A percentile compares a stretch with the other conserved stretches of the same genome.
phyloP scores from a whole-genome alignment of 2,113 vertebrate species.

The Aramus guarauna region DNA sequence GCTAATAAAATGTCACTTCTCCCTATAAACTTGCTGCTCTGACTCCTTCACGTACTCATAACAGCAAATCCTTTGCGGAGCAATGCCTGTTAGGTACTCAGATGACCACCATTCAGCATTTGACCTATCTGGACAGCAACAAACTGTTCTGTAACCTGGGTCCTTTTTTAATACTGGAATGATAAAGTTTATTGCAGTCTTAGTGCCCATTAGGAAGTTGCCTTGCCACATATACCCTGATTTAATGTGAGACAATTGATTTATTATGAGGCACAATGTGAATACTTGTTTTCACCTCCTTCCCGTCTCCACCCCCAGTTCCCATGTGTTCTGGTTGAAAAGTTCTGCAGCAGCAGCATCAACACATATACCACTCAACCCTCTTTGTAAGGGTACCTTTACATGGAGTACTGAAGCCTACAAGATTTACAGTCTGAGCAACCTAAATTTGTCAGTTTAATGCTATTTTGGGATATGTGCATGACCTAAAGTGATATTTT shows the following conservation, averaged over 20 bases:
- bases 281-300: conserved; percentile 25
- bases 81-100: neutral
- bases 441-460: neutral
- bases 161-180: neutral
- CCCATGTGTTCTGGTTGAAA: neutral
- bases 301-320: neutral
- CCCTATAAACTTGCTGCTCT: neutral
- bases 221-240: neutral
- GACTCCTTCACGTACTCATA: neutral
- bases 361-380: neutral
- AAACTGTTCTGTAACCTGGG: neutral
- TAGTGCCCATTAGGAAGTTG: neutral
- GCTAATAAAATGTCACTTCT: neutral
- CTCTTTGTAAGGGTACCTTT: neutral
- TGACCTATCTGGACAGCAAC: neutral
- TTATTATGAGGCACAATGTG: conserved; percentile 1
- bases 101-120: neutral
- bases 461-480: neutral
- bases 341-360: neutral
- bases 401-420: neutral
- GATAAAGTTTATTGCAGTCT: neutral
- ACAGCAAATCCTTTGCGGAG: neutral
- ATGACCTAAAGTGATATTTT: neutral
- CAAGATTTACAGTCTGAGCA: neutral
- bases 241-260: conserved; percentile 12